These are phyloP conservation scores for Saccostrea glomerata DNA, from an alignment of 1,140 invertebrate species.

Conservation along the genomic window DNA sequence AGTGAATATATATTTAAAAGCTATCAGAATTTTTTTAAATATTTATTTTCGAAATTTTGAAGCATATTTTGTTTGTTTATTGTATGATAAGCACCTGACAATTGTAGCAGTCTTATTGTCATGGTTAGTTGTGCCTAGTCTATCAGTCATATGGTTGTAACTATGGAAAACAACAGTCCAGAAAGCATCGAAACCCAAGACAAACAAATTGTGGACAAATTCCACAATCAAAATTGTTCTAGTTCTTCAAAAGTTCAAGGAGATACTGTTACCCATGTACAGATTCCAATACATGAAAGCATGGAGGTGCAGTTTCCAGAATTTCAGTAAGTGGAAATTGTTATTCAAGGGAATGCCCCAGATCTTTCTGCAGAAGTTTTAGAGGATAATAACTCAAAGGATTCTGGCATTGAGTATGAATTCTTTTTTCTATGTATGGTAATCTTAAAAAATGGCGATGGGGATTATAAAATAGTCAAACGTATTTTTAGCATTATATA, in stretches of 20 bases:
- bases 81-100: too few species aligned
- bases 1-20: too few species aligned
- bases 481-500: too few species aligned
- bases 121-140: too few species aligned
- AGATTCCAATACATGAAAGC: background rate
- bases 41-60: too few species aligned
- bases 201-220: slow-evolving; percentile 18
- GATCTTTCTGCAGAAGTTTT: background rate
- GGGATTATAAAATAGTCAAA: too few species aligned
- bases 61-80: too few species aligned
- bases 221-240: background rate
- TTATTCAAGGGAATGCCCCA: background rate
- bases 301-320: background rate
- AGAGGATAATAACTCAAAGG: background rate
- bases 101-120: too few species aligned
- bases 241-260: background rate
- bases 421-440: too few species aligned
- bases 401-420: background rate
- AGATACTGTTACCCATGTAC: background rate
- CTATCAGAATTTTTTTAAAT: too few species aligned
- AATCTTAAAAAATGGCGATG: too few species aligned
- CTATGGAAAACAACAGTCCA: background rate
- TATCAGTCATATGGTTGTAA: background rate
- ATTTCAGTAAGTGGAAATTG: background rate
- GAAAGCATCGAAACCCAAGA: background rate